Percentiles rank a stretch among this genome's conserved stretches.
Evolutionary conservation across 1,140 invertebrate genomes (phyloP).

Genomic region (Pogonognathellus flavescens): DNA sequence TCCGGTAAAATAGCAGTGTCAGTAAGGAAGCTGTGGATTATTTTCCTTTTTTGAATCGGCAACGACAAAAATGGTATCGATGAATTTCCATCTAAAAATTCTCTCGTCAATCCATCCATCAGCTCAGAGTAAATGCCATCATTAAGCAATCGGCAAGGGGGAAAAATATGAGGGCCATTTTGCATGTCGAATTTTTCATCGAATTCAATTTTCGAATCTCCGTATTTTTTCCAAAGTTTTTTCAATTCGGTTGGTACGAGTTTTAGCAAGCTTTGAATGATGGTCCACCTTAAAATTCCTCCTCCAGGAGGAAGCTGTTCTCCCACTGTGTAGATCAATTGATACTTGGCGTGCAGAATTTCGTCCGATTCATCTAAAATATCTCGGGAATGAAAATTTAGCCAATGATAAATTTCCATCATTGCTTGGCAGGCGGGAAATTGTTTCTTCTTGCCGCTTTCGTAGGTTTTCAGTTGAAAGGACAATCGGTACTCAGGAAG

Average conservation of each 20-base stretch:
- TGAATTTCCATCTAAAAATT: neutral
- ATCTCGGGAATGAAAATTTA: neutral
- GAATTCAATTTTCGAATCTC: neutral
- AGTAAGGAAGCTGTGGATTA: conserved; percentile 7
- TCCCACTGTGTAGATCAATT: conserved; percentile 8
- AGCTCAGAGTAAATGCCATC: neutral
- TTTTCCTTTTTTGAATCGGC: neutral
- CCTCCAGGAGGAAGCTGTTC: neutral
- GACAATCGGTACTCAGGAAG: conserved; percentile 59
- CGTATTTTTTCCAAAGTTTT: neutral
- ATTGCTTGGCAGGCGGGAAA: neutral
- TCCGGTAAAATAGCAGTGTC: neutral
- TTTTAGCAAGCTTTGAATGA: neutral
- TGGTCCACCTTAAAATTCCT: neutral
- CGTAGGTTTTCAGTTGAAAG: conserved; percentile 53
- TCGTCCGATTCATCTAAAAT: conserved; percentile 1
- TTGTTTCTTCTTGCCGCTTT: neutral
- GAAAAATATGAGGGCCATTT: conserved; percentile 32
- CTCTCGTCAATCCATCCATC: neutral
- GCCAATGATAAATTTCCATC: neutral
- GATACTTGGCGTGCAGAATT: conserved; percentile 1
- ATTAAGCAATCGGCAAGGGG: conserved; percentile 5
- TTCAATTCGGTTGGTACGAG: neutral
- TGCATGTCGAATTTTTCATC: neutral
- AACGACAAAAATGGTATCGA: neutral